These are phyloP conservation scores for Pseudocheirus occidentalis DNA, from an alignment of 2,797 vertebrate species.

Conservation along the genomic window DNA sequence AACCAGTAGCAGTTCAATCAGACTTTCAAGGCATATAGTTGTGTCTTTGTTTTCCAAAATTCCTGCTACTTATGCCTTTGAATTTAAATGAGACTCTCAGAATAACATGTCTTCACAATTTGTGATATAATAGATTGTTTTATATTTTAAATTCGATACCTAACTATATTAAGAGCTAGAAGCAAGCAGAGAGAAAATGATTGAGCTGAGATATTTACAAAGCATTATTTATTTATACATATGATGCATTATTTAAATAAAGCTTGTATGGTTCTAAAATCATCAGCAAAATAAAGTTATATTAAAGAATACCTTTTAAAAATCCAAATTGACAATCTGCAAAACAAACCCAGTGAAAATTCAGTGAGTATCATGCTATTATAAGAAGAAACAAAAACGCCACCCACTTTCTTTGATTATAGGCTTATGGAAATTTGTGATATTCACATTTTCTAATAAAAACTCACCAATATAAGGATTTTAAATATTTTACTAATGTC, in stretches of 20 bases:
- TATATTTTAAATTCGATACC: conserved; percentile 47
- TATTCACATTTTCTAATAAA: background rate
- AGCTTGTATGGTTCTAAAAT: conserved; percentile 21
- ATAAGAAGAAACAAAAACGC: background rate
- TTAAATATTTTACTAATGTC: background rate
- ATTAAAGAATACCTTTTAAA: conserved; percentile 25
- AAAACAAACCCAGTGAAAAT: conserved; percentile 1
- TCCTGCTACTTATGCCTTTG: background rate
- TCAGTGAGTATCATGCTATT: background rate
- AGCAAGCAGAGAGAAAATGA: conserved; percentile 45
- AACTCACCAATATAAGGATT: background rate
- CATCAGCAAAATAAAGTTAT: background rate
- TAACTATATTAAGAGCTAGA: conserved; percentile 46
- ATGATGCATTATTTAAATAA: conserved; percentile 49
- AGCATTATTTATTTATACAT: conserved; percentile 48
- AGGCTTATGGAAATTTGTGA: background rate
- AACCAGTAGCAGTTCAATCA: background rate
- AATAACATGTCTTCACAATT: conserved; percentile 31
- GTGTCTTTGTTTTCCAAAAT: background rate
- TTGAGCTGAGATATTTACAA: conserved; percentile 41
- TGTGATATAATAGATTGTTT: conserved; percentile 51
- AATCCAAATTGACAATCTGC: background rate
- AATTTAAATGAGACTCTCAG: conserved; percentile 46
- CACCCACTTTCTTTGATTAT: background rate
- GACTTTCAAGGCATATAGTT: background rate